Conservation (phyloP, 1,140 invertebrate species). For the Trinorchestia longiramus region DNA sequence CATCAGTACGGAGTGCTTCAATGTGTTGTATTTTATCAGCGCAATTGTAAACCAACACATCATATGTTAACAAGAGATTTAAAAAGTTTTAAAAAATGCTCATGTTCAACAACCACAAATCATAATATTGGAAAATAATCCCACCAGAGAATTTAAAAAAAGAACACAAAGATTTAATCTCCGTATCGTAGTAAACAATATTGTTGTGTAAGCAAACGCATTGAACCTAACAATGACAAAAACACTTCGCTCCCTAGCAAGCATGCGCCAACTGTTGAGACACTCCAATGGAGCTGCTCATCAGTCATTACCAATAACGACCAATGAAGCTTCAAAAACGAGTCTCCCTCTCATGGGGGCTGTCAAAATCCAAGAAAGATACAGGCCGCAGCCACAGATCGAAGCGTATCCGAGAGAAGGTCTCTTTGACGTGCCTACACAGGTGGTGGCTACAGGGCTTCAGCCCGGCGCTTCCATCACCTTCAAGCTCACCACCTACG, state of each 20-base stretch:
- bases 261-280: not conserved
- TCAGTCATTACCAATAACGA: not conserved
- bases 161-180: not conserved
- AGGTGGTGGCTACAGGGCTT: not conserved
- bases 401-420: not conserved
- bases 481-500: not conserved
- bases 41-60: not conserved
- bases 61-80: not conserved
- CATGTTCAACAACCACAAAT: not conserved
- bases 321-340: not conserved
- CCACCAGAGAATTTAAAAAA: not conserved
- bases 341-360: not conserved
- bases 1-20: not conserved
- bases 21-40: not conserved
- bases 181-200: not conserved
- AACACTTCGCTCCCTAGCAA: not conserved
- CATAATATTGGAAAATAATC: not conserved
- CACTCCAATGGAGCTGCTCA: not conserved
- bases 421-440: constrained; percentile 10
- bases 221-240: not conserved
- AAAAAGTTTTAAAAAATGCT: not conserved
- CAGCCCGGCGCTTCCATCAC: not conserved
- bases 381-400: not conserved
- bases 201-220: not conserved
- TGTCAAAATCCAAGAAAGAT: not conserved